Conservation (phyloP, 1,140 invertebrate species). For the Zaprionus vittiger region DNA sequence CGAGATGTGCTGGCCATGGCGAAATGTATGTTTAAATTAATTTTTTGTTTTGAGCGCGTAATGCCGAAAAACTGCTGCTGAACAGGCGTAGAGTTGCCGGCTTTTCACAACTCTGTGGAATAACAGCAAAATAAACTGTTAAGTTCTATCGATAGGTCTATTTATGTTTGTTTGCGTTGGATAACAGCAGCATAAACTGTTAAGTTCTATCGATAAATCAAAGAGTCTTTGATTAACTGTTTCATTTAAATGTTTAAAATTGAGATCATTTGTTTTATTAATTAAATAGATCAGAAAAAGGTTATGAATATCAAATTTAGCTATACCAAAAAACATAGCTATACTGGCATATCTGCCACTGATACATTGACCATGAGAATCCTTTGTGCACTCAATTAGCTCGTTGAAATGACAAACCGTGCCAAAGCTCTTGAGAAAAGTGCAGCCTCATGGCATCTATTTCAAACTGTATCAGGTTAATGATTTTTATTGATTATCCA, state of each 20-base stretch:
- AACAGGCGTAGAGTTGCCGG: conserved; percentile 19
- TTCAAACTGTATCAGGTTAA: conserved; percentile 9
- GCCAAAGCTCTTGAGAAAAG: conserved; percentile 46
- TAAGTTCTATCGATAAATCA: background rate
- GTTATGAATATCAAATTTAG: no score
- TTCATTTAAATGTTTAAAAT: background rate
- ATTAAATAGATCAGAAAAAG: no score
- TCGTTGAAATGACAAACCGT: conserved; percentile 47
- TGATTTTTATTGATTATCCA: conserved; percentile 56
- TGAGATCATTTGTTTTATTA: background rate
- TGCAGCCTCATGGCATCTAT: conserved; percentile 30
- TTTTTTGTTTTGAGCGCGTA: conserved; percentile 23
- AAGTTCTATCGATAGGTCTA: background rate
- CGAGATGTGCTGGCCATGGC: conserved; percentile 60
- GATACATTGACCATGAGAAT: conserved; percentile 25
- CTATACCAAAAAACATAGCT: background rate
- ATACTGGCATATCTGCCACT: background rate
- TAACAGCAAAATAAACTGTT: background rate
- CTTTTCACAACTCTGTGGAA: background rate
- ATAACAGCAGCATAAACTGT: background rate
- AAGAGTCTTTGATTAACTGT: background rate
- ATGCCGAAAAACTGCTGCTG: background rate
- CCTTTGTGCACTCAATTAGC: conserved; percentile 34
- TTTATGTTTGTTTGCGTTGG: background rate
- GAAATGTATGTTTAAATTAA: background rate